Evolutionary conservation across 2,888 invertebrate species (phyloP).

Genomic region (Agrochola macilenta): DNA sequence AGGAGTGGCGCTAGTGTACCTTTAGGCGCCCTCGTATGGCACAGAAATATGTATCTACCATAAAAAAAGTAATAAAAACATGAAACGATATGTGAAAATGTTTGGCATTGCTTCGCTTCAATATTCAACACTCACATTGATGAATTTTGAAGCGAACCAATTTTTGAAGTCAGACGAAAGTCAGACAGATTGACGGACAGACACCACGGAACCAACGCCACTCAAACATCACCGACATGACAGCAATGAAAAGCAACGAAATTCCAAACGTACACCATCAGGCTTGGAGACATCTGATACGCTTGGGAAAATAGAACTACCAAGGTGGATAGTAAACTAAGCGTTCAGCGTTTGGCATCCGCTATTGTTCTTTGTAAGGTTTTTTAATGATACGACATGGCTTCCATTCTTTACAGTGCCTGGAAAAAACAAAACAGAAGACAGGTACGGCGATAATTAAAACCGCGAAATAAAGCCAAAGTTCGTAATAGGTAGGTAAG

Average conservation of each 20-base stretch:
- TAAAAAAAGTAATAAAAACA: neutral
- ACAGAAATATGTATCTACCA: neutral
- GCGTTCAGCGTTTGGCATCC: neutral
- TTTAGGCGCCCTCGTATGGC: too few relatives aligned
- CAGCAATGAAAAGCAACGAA: slow-evolving; percentile 23
- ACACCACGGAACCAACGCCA: slow-evolving; percentile 21
- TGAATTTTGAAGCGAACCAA: slow-evolving; percentile 42
- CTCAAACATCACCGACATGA: slow-evolving; percentile 35
- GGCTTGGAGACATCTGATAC: neutral
- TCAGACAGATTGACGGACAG: slow-evolving; percentile 22
- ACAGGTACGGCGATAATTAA: slow-evolving; percentile 50
- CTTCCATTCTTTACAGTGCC: slow-evolving; percentile 17
- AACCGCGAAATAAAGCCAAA: slow-evolving; percentile 59
- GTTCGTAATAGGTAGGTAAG: slow-evolving; percentile 64
- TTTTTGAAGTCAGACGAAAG: slow-evolving; percentile 34
- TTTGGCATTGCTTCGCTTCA: slow-evolving; percentile 29
- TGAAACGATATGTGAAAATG: slow-evolving; percentile 11
- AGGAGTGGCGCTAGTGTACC: too few relatives aligned
- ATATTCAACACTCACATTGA: slow-evolving; percentile 39
- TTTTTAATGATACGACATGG: slow-evolving; percentile 34
- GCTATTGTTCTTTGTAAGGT: neutral
- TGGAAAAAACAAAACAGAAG: slow-evolving; percentile 30
- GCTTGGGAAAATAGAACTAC: neutral
- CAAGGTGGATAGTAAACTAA: neutral
- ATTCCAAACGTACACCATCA: slow-evolving; percentile 21